Conservation (phyloP, 1,140 invertebrate species). For the Pogonus chalceus region DNA sequence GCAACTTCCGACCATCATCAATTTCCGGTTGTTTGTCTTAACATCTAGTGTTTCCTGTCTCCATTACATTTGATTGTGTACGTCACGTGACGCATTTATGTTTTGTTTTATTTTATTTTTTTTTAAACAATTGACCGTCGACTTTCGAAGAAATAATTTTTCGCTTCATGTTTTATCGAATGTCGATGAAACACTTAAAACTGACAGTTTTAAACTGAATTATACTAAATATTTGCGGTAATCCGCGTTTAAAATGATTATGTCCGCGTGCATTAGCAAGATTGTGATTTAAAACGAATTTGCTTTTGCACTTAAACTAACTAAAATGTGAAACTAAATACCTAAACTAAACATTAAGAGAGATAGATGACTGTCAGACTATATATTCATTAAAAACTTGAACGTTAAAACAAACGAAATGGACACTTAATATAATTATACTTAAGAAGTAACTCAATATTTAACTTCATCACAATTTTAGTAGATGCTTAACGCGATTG, state of each 20-base stretch:
- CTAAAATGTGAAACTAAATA: constrained; percentile 15
- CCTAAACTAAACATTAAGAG: constrained; percentile 21
- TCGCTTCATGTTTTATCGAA: background rate
- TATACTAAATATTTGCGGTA: background rate
- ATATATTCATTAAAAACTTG: background rate
- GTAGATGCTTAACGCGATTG: background rate
- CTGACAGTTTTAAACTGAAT: constrained; percentile 1
- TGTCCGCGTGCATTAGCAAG: constrained; percentile 2
- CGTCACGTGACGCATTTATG: no score
- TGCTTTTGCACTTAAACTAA: background rate
- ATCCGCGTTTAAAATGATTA: background rate
- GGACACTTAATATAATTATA: background rate
- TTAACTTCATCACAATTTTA: constrained; percentile 3
- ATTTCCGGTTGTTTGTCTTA: background rate
- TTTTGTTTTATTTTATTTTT: no score
- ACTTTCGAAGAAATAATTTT: background rate
- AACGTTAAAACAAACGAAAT: background rate
- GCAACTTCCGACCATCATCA: constrained; percentile 25
- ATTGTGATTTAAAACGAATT: background rate
- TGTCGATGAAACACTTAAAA: background rate
- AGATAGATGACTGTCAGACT: constrained; percentile 29
- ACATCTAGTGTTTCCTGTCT: background rate
- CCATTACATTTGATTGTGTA: background rate
- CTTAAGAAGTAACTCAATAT: background rate
- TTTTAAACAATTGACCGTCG: no score